These are phyloP conservation scores for Caenorhabditis sp. DNA, from an alignment of 2,888 invertebrate species.

Conservation along the genomic window DNA sequence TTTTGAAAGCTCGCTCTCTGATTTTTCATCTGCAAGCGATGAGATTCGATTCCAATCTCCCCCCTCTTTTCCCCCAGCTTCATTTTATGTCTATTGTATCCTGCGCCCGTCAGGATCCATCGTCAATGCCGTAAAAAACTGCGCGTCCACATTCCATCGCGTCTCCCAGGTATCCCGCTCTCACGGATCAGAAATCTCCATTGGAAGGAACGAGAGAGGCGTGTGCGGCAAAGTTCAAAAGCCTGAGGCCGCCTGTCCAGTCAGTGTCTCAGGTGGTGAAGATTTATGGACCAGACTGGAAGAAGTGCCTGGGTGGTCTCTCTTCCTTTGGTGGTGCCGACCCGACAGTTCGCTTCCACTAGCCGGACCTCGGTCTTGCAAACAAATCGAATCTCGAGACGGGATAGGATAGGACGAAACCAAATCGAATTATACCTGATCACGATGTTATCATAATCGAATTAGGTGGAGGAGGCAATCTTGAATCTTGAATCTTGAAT, in stretches of 20 bases:
- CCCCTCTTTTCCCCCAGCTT: no score
- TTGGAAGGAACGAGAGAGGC: no score
- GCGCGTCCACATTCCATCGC: constrained; percentile 54
- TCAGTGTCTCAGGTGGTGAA: not conserved
- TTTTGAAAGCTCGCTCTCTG: not conserved
- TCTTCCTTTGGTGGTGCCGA: constrained; percentile 1
- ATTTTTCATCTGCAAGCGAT: constrained; percentile 6
- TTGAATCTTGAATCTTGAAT: no score
- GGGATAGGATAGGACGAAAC: no score
- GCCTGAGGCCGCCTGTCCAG: no score
- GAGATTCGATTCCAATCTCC: constrained; percentile 16
- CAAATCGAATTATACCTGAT: constrained; percentile 51
- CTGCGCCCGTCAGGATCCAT: constrained; percentile 6
- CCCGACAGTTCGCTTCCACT: no score
- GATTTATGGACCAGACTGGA: constrained; percentile 43
- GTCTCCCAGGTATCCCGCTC: not conserved
- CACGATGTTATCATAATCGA: constrained; percentile 54
- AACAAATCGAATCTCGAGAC: no score
- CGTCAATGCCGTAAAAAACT: constrained; percentile 46
- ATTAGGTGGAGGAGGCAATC: constrained; percentile 17
- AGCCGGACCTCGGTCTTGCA: no score
- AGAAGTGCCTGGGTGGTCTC: constrained; percentile 1
- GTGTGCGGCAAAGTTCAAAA: constrained; percentile 47
- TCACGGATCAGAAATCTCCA: constrained; percentile 53
- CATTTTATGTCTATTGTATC: not conserved